Percentiles rank a stretch among this genome's conserved stretches.
These are phyloP conservation scores for Agriopis marginaria DNA, from an alignment of 2,888 invertebrate species.

Conservation along the genomic window DNA sequence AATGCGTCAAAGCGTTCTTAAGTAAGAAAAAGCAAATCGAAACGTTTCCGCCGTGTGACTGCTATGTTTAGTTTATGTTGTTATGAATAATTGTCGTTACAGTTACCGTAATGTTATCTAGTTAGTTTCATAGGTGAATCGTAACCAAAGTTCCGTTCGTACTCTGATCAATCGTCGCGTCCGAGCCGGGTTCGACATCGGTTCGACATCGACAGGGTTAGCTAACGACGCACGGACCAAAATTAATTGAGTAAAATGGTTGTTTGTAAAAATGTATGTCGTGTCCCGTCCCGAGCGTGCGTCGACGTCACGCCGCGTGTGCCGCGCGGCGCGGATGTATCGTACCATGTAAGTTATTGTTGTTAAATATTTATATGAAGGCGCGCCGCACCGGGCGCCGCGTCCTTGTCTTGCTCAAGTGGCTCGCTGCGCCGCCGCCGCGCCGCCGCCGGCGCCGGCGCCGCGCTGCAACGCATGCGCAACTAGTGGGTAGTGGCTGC, in stretches of 20 bases:
- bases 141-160: constrained; percentile 79
- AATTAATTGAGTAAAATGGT: constrained; percentile 56
- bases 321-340: constrained; percentile 25
- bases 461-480: constrained; percentile 65
- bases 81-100: constrained; percentile 66
- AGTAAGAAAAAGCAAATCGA: constrained; percentile 50
- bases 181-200: constrained; percentile 65
- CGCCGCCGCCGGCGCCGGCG: constrained; percentile 51
- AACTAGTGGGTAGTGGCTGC: constrained; percentile 69
- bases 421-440: constrained; percentile 59
- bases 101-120: constrained; percentile 83
- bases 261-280: constrained; percentile 57
- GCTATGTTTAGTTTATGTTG: constrained; percentile 62
- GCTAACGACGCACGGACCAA: constrained; percentile 77
- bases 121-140: constrained; percentile 80
- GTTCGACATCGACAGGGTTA: constrained; percentile 73
- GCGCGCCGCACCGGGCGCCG: constrained; percentile 46
- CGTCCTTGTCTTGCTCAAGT: constrained; percentile 11
- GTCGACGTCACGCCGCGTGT: constrained; percentile 43
- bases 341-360: constrained; percentile 56
- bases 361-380: constrained; percentile 62
- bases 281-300: constrained; percentile 66
- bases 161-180: constrained; percentile 53
- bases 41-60: constrained; percentile 53
- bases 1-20: constrained; percentile 16